phyloP scores from a whole-genome alignment of 2,797 vertebrate species.

The Naso thynnoides region DNA sequence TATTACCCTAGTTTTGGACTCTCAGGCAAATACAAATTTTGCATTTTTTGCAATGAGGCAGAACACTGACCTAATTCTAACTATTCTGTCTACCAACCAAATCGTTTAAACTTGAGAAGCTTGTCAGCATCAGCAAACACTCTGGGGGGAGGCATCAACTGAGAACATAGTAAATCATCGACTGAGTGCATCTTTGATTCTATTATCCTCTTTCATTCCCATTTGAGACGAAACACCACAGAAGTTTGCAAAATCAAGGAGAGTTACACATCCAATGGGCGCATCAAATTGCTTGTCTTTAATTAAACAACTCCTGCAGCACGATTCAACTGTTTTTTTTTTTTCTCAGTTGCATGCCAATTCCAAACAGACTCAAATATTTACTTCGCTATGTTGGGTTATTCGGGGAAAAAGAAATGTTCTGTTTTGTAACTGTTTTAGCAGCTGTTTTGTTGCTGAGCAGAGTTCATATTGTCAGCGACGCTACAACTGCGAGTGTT shows the following conservation, averaged over 20 bases:
- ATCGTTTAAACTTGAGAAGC: background rate
- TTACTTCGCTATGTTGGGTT: slow-evolving; percentile 16
- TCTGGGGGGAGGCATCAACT: background rate
- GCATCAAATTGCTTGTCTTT: background rate
- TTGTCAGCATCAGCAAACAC: background rate
- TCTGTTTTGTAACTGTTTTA: too few species aligned
- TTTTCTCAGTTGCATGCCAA: background rate
- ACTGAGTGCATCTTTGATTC: background rate
- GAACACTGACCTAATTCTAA: background rate
- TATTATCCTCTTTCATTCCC: background rate
- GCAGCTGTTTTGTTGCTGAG: slow-evolving; percentile 15
- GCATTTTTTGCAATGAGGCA: too few species aligned
- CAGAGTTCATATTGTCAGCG: too few species aligned
- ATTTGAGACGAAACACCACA: background rate
- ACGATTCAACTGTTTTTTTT: slow-evolving; percentile 2
- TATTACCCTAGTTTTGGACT: background rate
- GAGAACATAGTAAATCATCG: background rate
- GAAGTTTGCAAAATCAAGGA: slow-evolving; percentile 9
- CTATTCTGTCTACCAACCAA: background rate
- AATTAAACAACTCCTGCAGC: slow-evolving; percentile 9
- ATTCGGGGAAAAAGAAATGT: slow-evolving; percentile 8
- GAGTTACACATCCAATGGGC: background rate
- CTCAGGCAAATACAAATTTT: background rate
- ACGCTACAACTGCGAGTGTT: background rate
- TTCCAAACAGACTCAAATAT: slow-evolving; percentile 15